Percentiles rank a stretch among this genome's conserved stretches.
Evolutionary conservation across 2,113 vertebrate genomes (phyloP).

Genomic region (Passer domesticus): DNA sequence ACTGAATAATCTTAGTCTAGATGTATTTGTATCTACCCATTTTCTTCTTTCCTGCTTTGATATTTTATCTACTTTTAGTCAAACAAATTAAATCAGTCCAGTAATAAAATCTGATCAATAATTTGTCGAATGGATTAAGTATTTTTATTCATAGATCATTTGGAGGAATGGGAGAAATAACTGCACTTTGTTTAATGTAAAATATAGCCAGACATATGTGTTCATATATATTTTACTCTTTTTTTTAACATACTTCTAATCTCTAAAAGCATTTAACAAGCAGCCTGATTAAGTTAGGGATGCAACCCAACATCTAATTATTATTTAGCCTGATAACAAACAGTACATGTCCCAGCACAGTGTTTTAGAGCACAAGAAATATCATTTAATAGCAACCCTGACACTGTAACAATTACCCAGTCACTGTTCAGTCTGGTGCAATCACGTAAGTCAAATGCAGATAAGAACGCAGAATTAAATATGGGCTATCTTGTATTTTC

Average conservation of each 20-base stretch:
- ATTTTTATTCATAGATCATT: background rate
- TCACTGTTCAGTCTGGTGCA: background rate
- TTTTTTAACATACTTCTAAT: background rate
- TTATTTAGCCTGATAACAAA: background rate
- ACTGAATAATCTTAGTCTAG: background rate
- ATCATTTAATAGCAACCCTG: background rate
- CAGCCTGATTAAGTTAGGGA: background rate
- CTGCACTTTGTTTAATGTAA: background rate
- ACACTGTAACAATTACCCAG: background rate
- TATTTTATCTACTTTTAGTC: background rate
- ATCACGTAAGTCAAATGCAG: accelerated
- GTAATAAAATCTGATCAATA: background rate
- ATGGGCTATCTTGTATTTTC: background rate
- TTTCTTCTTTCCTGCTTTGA: background rate
- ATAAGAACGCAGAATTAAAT: background rate
- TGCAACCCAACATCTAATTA: background rate
- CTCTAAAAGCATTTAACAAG: background rate
- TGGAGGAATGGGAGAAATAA: background rate
- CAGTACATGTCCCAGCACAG: background rate
- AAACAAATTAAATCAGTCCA: background rate
- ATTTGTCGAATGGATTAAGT: background rate
- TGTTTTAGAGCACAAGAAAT: background rate
- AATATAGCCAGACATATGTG: background rate
- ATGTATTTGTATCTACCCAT: background rate
- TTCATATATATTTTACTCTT: background rate